phyloP scores from a whole-genome alignment of 2,797 vertebrate species.

The Semaprochilodus insignis region DNA sequence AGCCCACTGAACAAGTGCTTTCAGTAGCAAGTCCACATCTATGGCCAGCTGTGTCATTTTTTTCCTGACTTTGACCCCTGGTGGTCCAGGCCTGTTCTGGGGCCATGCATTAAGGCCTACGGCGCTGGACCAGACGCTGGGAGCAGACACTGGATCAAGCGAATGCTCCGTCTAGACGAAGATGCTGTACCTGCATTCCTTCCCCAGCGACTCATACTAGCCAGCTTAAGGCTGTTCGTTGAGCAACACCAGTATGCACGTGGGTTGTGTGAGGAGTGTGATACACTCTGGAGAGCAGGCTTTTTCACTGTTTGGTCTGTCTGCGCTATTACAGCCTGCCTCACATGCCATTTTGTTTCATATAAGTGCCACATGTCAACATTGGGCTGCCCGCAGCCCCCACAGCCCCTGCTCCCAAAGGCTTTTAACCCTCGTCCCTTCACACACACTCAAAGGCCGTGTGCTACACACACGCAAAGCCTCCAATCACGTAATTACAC shows the following conservation, averaged over 20 bases:
- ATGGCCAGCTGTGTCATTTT: neutral
- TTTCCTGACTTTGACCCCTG: neutral
- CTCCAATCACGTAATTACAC: constrained; percentile 71
- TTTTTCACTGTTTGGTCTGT: constrained; percentile 46
- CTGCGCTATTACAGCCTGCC: neutral
- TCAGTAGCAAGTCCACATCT: neutral
- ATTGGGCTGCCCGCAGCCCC: constrained; percentile 38
- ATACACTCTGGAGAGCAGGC: constrained; percentile 12
- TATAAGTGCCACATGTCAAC: constrained; percentile 48
- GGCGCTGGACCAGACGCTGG: constrained; percentile 45
- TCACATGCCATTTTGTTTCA: constrained; percentile 26
- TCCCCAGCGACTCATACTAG: constrained; percentile 56
- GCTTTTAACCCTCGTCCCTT: constrained; percentile 40
- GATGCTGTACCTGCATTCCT: constrained; percentile 66
- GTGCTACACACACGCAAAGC: constrained; percentile 50
- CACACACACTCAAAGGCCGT: constrained; percentile 38
- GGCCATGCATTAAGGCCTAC: constrained; percentile 2
- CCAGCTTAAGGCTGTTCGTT: constrained; percentile 44
- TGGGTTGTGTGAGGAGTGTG: neutral
- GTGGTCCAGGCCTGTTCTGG: neutral
- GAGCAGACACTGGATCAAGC: constrained; percentile 65
- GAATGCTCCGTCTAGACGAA: constrained; percentile 70
- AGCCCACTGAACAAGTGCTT: neutral
- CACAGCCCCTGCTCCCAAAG: constrained; percentile 36
- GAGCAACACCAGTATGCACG: neutral